Base-by-base conservation (phyloP, 2,888 invertebrate genomes). In the Cheiracanthium punctorium region DNA sequence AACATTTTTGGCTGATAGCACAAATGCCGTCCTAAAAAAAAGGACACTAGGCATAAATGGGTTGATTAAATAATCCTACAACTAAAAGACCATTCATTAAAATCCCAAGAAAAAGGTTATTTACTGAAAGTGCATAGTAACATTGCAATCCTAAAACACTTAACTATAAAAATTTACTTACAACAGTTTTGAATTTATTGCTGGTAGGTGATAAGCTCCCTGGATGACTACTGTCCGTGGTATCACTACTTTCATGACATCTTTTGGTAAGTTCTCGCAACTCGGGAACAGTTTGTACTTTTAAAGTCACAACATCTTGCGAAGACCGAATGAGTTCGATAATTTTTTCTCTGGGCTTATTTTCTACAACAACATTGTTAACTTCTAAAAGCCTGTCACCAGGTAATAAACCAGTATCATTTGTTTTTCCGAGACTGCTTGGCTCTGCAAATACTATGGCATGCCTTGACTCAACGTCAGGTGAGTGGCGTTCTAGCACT, bases 211-310 rank as follows among this genome's bases (percentile, higher is more conserved):
- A 94, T 88, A 97, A 93, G 0, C 96, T 97, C 76, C 96, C 97
- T 67, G 96, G 92, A 88, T 93, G 0, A n/a, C 17, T n/a, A 24
- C 48, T 20, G n/a, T 81, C 87, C n/a, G 72, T 1, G 14, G 24
- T 29, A 52, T 87, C 87, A 17, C 24, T n/a, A 52, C 20, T 12
- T 28, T 72, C 73, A 32, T 95, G 95, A 89, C 94, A 93, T 77
- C 97, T 93, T 89, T 96, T 94, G 88, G 96, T 96, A 90, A 98
- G 92, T 92, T 98, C 98, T 90, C 96, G 96, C 90, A 98, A 93
- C 92, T 98, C 98, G 0, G 97, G 96, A 89, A 98, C 96, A 58
- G 97, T 97, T 92, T 98, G 97, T 88, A 98, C 98, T 95, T 96
- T 96, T 80, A 98, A 94, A 70, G 94, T 95, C 88, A 97, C 96